Conservation (phyloP, 2,888 invertebrate species). For the Pelosia muscerda region DNA sequence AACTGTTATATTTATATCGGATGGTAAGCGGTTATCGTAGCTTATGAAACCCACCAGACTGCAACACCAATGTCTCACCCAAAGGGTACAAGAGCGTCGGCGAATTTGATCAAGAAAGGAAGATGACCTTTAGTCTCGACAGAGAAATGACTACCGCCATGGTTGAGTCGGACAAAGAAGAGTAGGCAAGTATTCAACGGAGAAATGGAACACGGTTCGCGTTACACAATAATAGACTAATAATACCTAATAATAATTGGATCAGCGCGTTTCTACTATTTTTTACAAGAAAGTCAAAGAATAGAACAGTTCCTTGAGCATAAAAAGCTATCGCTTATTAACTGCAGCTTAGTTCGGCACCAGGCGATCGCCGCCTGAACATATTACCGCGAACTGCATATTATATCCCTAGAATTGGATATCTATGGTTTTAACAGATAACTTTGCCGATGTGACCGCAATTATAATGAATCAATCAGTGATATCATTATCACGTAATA, state of each 20-base stretch:
- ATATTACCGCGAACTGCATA: not conserved
- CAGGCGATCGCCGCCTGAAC: too few species aligned
- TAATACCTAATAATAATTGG: too few species aligned
- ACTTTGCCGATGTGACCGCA: conserved; percentile 26
- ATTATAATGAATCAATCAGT: conserved; percentile 28
- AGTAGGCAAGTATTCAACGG: not conserved
- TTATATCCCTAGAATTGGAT: not conserved
- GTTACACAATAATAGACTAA: not conserved
- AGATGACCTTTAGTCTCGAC: not conserved
- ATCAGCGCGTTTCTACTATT: not conserved
- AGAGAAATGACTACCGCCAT: not conserved
- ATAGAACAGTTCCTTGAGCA: not conserved
- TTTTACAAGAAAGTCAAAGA: not conserved
- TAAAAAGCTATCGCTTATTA: too few species aligned
- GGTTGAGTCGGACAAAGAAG: not conserved
- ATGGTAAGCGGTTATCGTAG: not conserved
- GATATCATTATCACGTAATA: conserved; percentile 35
- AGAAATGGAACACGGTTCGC: not conserved
- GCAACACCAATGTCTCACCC: too few species aligned
- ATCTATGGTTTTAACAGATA: conserved; percentile 36
- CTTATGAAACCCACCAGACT: too few species aligned
- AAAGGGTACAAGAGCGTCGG: not conserved
- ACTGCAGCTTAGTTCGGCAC: too few species aligned
- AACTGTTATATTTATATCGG: not conserved
- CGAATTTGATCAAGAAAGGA: not conserved